Evolutionary conservation across 2,113 vertebrate genomes (phyloP), one percentile per base, ranked within the genome.

Genomic region (Parotia lawesii): DNA sequence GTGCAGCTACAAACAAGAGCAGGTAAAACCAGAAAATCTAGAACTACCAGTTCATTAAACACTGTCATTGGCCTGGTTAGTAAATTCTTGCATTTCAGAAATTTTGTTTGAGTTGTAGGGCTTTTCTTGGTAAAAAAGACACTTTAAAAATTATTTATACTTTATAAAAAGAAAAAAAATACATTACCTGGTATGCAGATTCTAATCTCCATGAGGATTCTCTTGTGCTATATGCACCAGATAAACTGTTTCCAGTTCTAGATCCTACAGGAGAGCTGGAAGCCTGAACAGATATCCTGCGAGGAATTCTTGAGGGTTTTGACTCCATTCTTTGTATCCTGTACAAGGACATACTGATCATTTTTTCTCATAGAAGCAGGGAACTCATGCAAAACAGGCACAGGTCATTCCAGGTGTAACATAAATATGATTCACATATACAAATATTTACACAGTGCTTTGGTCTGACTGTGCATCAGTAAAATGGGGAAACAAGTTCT

Each of bases 251-350:
- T 94, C 97, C 97, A 94, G 96, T 94, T 71, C 97, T 94, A 86
- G 96, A 64, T 88, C 96, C 98, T 93, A 98, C 85, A 5, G 97
- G 96, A 73, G 99, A 95, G 88, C 97, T 96, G 62, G 98, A 96
- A 56, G 98, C 95, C 85, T 98, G 98, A 96, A 99, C 93, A 92
- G 98, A 97, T 94, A 98, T 94, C 96, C 97, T 97, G 96, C 98
- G 98, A 45, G 99, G 98, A 97, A 99, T 98, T 90, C 99, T 98
- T 93, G 99, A 98, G 78, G 98, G 98, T 95, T 99, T 99, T 85
- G 99, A 99, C 96, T 99, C 99, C 99, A 99, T 99, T 96, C 90
- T 96, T 92, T 93, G 82, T 89, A 58, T 78, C 75, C 97, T 98
- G 80, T 82, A 38, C 77, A 96, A 97, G 81, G 76, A 50, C 94